These are phyloP conservation scores for Copidosoma floridanum DNA, from an alignment of 1,140 invertebrate genomes.

Conservation along the genomic window DNA sequence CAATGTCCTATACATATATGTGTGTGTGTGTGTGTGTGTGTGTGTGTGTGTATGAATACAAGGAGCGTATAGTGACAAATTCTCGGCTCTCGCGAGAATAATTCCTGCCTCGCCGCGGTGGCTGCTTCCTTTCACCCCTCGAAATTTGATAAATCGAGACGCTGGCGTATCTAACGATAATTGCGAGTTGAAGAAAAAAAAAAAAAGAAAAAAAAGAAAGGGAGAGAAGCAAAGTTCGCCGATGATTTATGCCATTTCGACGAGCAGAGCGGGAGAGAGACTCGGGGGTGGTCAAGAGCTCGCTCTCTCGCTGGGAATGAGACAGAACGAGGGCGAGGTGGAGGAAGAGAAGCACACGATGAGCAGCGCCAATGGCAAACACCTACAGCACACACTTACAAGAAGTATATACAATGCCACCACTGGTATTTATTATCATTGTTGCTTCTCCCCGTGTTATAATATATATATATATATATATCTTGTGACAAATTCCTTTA, in stretches of 20 bases:
- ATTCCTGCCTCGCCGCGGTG: neutral
- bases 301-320: neutral
- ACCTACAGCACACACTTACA: too few relatives aligned
- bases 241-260: slow-evolving; percentile 25
- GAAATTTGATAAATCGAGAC: slow-evolving; percentile 32
- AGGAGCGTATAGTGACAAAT: slow-evolving; percentile 9
- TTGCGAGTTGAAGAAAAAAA: too few relatives aligned
- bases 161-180: slow-evolving; percentile 7
- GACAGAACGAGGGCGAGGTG: neutral
- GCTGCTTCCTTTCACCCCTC: neutral
- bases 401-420: too few relatives aligned
- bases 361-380: too few relatives aligned
- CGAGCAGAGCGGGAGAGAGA: neutral
- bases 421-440: too few relatives aligned
- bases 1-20: too few relatives aligned
- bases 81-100: slow-evolving; percentile 16
- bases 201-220: too few relatives aligned
- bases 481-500: too few relatives aligned
- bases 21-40: too few relatives aligned
- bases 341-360: neutral
- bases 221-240: neutral
- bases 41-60: too few relatives aligned
- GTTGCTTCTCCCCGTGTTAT: slow-evolving; percentile 21
- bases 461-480: neutral
- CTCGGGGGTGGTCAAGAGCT: neutral